Evolutionary conservation across 2,797 vertebrate genomes (phyloP), one percentile per base, ranked within the genome.

Genomic region (Tadarida brasiliensis): DNA sequence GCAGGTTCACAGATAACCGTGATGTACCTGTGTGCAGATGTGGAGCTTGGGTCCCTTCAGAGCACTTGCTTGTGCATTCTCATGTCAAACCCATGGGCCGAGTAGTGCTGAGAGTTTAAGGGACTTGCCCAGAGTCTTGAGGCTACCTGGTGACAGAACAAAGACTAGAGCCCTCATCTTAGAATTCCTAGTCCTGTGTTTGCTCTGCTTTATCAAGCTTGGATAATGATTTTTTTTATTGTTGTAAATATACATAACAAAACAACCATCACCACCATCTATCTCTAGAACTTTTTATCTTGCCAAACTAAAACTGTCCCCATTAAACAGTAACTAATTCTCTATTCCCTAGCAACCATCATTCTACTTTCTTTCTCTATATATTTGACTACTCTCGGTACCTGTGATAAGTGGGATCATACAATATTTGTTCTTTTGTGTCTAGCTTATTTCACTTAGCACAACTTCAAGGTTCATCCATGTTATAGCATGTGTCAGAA

Each of bases 361-460:
- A 9, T 77, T 81, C 22, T 57, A 22, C 56, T 61, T 90, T 83
- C 22, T 84, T 11, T 39, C 51, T 61, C 39, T 93, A 0, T 94
- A 73, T 73, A 51, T 90, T 24, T 90, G 67, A 77, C 22, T 91
- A 33, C n/a, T 59, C 17, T 35, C 12, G 24, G 35, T 30, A 71
- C 57, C 35, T 83, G 77, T 67, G 7, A 70, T 70, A 84, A 78
- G 26, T 68, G 35, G 35, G 26, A 20, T 67, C 44, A 15, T 26
- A 39, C 1, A 39, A 10, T 28, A 33, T 33, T 81, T 95, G 59
- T 71, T 67, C 57, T 54, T 92, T 49, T 86, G 77, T 87, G 86
- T 73, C 30, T 85, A 73, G 54, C 54, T 71, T 11, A 49, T 85
- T 87, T 95, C 51, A 93, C 39, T 59, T 49, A n/a, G n/a, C 28